phyloP scores from a whole-genome alignment of 2,797 vertebrate species.

The Pangasius mekongensis region DNA sequence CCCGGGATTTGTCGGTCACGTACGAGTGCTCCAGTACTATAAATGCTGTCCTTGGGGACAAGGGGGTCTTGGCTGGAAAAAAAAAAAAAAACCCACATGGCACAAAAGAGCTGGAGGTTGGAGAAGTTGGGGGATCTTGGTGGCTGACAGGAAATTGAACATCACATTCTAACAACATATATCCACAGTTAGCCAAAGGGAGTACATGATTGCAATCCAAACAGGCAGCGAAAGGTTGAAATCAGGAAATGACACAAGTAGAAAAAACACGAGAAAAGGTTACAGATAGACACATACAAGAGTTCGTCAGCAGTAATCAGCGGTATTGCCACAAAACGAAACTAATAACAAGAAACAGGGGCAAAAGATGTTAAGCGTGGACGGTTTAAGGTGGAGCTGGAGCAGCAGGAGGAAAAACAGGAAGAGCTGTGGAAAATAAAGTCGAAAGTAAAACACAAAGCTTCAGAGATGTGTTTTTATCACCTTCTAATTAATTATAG shows the following conservation, averaged over 20 bases:
- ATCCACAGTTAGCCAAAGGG: neutral
- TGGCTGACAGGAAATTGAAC: neutral
- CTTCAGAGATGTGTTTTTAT: neutral
- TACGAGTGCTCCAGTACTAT: neutral
- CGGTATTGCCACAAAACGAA: neutral
- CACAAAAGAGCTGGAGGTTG: neutral
- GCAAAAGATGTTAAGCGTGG: neutral
- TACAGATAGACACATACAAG: neutral
- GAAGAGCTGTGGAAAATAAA: neutral
- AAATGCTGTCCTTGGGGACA: neutral
- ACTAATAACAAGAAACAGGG: neutral
- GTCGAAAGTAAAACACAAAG: neutral
- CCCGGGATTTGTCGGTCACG: neutral
- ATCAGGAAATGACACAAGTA: neutral
- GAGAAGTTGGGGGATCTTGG: neutral
- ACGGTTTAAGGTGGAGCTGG: neutral
- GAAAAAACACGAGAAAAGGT: neutral
- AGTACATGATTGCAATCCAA: neutral
- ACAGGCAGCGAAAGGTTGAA: neutral
- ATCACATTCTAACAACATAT: neutral
- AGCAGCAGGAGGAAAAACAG: neutral
- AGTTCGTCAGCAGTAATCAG: neutral
- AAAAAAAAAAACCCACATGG: neutral
- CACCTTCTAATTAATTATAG: too few relatives aligned
- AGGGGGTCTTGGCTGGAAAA: neutral